Percentiles rank a stretch among this genome's conserved stretches.
phyloP scores from a whole-genome alignment of 1,140 invertebrate genomes.

The Neodiprion pinetum region DNA sequence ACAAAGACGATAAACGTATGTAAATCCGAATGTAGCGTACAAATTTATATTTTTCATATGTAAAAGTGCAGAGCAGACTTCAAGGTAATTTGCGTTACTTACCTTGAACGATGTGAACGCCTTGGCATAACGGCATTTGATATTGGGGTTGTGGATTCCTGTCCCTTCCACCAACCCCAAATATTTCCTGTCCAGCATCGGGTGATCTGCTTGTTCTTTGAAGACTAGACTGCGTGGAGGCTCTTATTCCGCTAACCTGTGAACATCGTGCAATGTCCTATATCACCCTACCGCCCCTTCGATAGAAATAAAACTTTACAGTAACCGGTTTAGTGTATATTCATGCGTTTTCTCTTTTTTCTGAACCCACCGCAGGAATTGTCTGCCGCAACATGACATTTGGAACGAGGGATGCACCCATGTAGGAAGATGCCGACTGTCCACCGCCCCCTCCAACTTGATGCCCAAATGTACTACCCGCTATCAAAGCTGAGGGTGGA shows the following conservation, averaged over 20 bases:
- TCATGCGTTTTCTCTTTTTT: not conserved
- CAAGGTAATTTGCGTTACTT: not conserved
- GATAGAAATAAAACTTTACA: too few relatives aligned
- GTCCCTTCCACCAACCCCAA: constrained; percentile 46
- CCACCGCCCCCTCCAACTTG: constrained; percentile 48
- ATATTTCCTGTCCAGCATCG: constrained; percentile 54
- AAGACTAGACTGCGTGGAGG: constrained; percentile 54
- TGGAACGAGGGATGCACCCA: constrained; percentile 53
- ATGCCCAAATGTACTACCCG: constrained; percentile 51
- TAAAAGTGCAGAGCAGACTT: too few relatives aligned
- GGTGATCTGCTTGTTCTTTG: constrained; percentile 57
- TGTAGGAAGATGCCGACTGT: constrained; percentile 51
- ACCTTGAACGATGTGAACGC: constrained; percentile 60
- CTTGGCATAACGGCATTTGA: constrained; percentile 61
- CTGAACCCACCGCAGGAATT: constrained; percentile 45
- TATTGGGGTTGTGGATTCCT: constrained; percentile 57
- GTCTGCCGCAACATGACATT: constrained; percentile 59
- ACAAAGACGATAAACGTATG: not conserved
- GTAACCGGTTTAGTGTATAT: constrained; percentile 4
- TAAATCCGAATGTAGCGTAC: not conserved
- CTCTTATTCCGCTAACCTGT: constrained; percentile 50
- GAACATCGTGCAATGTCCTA: not conserved
- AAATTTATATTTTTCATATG: not conserved
- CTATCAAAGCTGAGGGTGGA: constrained; percentile 49
- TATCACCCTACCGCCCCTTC: not conserved